These are phyloP conservation scores for Luscinia luscinia DNA, from an alignment of 2,797 vertebrate genomes.

Conservation along the genomic window DNA sequence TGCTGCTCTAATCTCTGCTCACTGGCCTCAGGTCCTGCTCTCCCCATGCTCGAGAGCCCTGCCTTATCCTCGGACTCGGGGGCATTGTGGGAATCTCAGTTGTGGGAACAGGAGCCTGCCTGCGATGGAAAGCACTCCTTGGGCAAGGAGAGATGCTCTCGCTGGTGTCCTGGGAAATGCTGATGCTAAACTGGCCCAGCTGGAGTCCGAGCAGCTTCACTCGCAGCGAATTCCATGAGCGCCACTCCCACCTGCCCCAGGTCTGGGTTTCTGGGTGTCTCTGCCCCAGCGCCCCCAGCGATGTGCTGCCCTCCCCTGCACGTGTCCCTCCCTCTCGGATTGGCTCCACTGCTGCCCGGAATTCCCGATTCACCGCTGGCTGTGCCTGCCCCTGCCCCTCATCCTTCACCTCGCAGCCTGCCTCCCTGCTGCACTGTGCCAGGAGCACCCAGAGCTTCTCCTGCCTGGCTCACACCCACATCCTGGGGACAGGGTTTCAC, in stretches of 20 bases:
- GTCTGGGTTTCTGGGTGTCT: background rate
- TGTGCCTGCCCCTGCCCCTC: fast-evolving
- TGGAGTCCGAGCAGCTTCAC: background rate
- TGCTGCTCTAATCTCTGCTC: background rate
- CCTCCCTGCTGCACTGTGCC: background rate
- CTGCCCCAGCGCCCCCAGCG: background rate
- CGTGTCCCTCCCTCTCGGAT: background rate
- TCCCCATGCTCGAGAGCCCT: background rate
- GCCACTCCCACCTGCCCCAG: background rate
- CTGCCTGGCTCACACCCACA: background rate
- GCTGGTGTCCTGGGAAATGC: background rate
- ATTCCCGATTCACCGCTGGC: background rate
- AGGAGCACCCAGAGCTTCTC: background rate
- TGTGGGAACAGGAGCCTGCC: background rate
- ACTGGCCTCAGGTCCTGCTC: background rate
- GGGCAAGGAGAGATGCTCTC: background rate
- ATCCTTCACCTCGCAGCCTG: background rate
- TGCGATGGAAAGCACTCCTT: background rate
- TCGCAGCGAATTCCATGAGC: background rate
- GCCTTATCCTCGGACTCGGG: background rate
- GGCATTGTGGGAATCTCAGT: background rate
- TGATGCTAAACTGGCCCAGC: background rate
- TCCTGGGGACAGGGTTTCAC: background rate
- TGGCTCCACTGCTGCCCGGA: background rate
- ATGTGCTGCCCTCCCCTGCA: background rate